A percentile compares a stretch with the other conserved stretches of the same genome.
These are phyloP conservation scores for Adela reaumurella DNA, from an alignment of 2,888 invertebrate genomes.

Conservation along the genomic window DNA sequence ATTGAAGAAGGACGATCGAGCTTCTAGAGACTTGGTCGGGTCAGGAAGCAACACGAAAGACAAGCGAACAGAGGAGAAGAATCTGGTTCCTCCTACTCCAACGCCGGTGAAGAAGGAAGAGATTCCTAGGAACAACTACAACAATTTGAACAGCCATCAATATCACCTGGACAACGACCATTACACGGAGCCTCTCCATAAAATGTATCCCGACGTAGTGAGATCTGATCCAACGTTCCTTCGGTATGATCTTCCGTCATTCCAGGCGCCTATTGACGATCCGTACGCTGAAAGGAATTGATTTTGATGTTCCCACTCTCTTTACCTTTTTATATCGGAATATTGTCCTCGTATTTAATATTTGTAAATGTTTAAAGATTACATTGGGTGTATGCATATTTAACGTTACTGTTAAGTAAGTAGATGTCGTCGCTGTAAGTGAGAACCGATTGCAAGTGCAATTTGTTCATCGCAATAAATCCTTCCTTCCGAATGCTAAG, in stretches of 20 bases:
- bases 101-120: slow-evolving; percentile 41
- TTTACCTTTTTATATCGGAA: no score
- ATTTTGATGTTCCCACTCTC: no score
- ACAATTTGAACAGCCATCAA: slow-evolving; percentile 44
- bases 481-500: slow-evolving; percentile 16
- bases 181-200: slow-evolving; percentile 35
- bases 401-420: no score
- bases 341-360: neutral
- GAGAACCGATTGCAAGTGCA: neutral
- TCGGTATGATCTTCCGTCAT: slow-evolving; percentile 40
- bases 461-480: slow-evolving; percentile 32
- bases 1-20: slow-evolving; percentile 41
- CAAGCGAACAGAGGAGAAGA: slow-evolving; percentile 39
- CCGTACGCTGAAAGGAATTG: slow-evolving; percentile 46
- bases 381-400: neutral
- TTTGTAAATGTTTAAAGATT: neutral
- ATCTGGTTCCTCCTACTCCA: slow-evolving; percentile 37
- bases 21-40: slow-evolving; percentile 39
- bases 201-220: slow-evolving; percentile 31
- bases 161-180: slow-evolving; percentile 30
- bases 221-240: slow-evolving; percentile 37
- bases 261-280: slow-evolving; percentile 39
- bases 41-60: slow-evolving; percentile 38
- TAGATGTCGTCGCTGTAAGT: no score
- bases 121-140: slow-evolving; percentile 24